Evolutionary conservation across 2,113 vertebrate species (phyloP).

Genomic region (Myrmecobius fasciatus): DNA sequence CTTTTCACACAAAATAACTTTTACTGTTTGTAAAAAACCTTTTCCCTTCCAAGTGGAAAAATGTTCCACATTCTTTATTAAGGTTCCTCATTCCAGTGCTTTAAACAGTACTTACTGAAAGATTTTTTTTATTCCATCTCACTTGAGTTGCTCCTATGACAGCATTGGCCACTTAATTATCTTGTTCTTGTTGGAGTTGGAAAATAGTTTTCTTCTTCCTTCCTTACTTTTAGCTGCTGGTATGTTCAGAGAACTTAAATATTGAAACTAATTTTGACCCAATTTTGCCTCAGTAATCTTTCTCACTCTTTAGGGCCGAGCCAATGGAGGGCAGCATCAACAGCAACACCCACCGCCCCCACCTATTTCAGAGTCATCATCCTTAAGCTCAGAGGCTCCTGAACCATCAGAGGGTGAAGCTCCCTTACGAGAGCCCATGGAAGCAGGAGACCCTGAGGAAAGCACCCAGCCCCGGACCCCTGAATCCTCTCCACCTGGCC

Average conservation of each 20-base stretch:
- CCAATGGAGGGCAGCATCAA: conserved; percentile 54
- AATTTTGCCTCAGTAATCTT: not conserved
- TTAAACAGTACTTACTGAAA: not conserved
- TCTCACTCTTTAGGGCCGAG: conserved; percentile 65
- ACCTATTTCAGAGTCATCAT: conserved; percentile 36
- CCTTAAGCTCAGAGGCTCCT: conserved; percentile 64
- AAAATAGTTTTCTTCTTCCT: not conserved
- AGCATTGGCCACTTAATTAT: not conserved
- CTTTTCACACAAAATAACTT: not conserved
- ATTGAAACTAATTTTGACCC: not conserved
- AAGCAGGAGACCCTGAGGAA: conserved; percentile 77
- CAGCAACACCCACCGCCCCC: conserved; percentile 54
- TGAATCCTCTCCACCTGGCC: conserved; percentile 67
- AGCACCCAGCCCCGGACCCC: conserved; percentile 58
- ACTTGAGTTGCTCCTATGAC: not conserved
- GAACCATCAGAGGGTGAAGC: conserved; percentile 54
- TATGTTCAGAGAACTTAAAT: not conserved
- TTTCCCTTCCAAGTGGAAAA: not conserved
- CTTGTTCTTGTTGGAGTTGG: not conserved
- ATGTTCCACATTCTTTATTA: not conserved
- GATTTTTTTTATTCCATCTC: not conserved
- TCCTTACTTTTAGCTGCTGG: not conserved
- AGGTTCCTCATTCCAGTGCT: not conserved
- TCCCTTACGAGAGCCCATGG: conserved; percentile 79
- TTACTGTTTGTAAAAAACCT: not conserved